Conservation (phyloP, 2,797 vertebrate genomes). For the Lepilemur ruficaudatus region DNA sequence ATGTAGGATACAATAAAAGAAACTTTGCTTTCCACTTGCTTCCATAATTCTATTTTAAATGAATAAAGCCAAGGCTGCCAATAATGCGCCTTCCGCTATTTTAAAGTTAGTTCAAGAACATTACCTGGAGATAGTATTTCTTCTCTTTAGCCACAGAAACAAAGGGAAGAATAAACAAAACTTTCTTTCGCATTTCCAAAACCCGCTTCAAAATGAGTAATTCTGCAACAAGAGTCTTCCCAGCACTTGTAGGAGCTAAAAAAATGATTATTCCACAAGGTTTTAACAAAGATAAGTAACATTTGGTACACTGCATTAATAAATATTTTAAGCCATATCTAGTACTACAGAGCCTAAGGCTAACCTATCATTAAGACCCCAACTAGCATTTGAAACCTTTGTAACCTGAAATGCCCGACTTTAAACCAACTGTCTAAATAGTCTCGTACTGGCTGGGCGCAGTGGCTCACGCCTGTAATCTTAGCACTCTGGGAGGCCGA, state of each 20-base stretch:
- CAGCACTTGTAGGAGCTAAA: conserved; percentile 97
- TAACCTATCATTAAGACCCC: conserved; percentile 7
- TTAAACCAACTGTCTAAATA: conserved; percentile 36
- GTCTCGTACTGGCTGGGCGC: neutral
- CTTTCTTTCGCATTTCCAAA: conserved; percentile 94
- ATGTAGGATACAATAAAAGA: neutral
- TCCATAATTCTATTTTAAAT: conserved; percentile 48
- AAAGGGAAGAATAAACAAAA: conserved; percentile 96
- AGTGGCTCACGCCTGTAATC: too few species aligned
- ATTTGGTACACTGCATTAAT: conserved; percentile 23
- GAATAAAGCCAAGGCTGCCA: conserved; percentile 15
- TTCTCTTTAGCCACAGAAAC: conserved; percentile 99
- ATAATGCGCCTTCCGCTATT: neutral
- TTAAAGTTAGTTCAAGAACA: conserved; percentile 12
- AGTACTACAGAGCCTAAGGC: neutral
- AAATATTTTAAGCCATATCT: conserved; percentile 16
- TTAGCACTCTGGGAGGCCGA: too few species aligned
- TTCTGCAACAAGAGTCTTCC: conserved; percentile 97
- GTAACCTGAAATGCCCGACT: neutral
- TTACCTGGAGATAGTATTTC: conserved; percentile 95
- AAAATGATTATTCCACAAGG: conserved; percentile 49
- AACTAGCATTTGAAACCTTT: neutral
- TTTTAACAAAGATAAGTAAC: conserved; percentile 21
- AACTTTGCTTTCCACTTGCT: neutral
- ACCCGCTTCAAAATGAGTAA: conserved; percentile 95